Evolutionary conservation across 2,888 invertebrate genomes (phyloP), one percentile per base, ranked within the genome.

Genomic region (Xanthia icteritia): DNA sequence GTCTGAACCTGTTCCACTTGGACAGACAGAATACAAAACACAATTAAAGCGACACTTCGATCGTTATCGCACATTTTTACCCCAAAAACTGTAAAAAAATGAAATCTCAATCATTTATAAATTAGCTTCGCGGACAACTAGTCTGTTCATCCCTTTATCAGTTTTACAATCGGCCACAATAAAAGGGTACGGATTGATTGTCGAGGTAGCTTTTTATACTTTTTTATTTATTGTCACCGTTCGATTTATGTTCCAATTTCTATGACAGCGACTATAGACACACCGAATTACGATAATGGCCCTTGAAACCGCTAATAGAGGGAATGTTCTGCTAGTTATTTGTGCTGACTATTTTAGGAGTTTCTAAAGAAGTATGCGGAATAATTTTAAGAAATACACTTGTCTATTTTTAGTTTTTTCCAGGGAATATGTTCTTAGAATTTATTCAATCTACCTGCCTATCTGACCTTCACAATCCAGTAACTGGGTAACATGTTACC

Each of bases 71-170:
- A 56, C 61, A 73, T 63, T 82, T 88, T 87, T 90, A 89, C 88
- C 88, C 87, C 88, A 90, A 87, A 61, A 92, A 88, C 71, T 70
- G 82, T 85, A 93, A 95, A 95, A 95, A 96, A 95, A 92, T 94
- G 92, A 95, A 96, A 95, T 94, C 96, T 96, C 96, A 95, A 96
- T 96, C 92, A 96, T 95, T 96, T 96, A 96, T 95, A 94, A 96
- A 96, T 96, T 96, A 95, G 96, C 93, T 94, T 90, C 94, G 96
- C 94, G 96, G 96, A 96, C 96, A 96, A 95, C 93, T 91, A 91
- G 91, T 90, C 91, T 91, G 93, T 94, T 96, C 96, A 96, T 95
- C 95, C 96, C 94, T 96, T 96, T 96, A 96, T 96, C 95, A 93
- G 91, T 91, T 92, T 90, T 91, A 94, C 95, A 96, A 96, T 96